A percentile compares a stretch with the other conserved stretches of the same genome.
Conservation (phyloP, 2,113 vertebrate species). For the Ibidorhyncha struthersii region DNA sequence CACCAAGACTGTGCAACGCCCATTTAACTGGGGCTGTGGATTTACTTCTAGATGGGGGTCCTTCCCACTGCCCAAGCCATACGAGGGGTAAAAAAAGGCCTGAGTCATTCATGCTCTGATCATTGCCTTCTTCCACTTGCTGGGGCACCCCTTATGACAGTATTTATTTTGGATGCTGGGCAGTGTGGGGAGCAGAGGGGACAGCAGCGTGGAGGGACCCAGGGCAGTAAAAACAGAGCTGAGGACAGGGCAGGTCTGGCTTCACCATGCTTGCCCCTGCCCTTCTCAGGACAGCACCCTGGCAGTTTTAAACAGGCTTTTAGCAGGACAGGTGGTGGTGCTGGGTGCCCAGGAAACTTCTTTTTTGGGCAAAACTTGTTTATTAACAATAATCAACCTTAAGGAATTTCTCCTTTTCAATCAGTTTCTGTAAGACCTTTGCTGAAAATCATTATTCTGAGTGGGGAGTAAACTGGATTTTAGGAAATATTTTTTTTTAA, state of each 20-base stretch:
- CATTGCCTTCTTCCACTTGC: rapidly evolving
- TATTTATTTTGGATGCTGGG: neutral
- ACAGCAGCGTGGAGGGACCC: neutral
- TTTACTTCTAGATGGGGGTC: neutral
- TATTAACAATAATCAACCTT: neutral
- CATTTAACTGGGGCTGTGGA: neutral
- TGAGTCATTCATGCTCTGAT: rapidly evolving
- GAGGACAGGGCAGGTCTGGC: neutral
- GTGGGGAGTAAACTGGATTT: neutral
- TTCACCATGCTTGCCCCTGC: neutral
- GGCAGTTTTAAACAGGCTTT: neutral
- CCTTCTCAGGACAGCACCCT: neutral
- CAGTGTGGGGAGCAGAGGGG: neutral
- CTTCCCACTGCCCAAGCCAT: neutral
- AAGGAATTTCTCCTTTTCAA: neutral
- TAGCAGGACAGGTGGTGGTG: neutral
- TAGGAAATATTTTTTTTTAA: neutral
- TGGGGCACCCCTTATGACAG: neutral
- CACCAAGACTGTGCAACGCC: neutral
- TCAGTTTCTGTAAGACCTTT: neutral
- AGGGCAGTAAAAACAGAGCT: neutral
- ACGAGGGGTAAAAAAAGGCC: neutral
- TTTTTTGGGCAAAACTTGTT: neutral
- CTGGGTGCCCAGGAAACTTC: neutral
- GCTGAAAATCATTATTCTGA: neutral